Conservation (phyloP, 2,888 invertebrate genomes). For the Melieria crassipennis region DNA sequence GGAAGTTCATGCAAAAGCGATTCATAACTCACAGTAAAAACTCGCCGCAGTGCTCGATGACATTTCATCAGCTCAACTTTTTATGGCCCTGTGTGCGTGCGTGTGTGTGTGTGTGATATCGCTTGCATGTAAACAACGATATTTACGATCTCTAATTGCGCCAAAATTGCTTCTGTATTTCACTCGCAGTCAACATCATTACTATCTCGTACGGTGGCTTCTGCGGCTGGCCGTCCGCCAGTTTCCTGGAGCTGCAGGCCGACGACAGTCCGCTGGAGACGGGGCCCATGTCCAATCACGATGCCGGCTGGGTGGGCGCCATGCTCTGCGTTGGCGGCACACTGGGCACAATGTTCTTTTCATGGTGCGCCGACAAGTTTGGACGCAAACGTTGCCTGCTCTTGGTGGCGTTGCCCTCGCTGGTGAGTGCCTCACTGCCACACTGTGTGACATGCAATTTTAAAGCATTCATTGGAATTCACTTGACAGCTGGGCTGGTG, state of each 20-base stretch:
- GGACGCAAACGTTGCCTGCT: conserved; percentile 56
- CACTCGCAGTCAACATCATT: conserved; percentile 53
- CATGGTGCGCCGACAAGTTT: conserved; percentile 59
- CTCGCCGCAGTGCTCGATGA: no score
- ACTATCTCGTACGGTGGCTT: conserved; percentile 59
- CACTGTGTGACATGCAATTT: neutral
- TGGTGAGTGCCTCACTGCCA: conserved; percentile 48
- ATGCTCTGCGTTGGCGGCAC: conserved; percentile 60
- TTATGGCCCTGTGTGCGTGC: no score
- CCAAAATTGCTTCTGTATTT: no score
- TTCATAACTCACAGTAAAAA: no score
- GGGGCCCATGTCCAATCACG: conserved; percentile 54
- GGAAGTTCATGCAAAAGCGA: no score
- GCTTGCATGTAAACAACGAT: no score
- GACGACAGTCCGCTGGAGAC: conserved; percentile 53
- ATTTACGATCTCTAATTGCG: no score
- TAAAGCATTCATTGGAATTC: neutral
- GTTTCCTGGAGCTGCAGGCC: conserved; percentile 56
- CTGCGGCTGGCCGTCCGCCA: conserved; percentile 62
- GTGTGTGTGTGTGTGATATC: no score
- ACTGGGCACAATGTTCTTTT: conserved; percentile 57
- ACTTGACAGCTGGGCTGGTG: conserved; percentile 55
- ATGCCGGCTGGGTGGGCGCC: conserved; percentile 63
- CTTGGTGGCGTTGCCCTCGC: conserved; percentile 53
- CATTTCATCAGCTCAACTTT: no score